Evolutionary conservation across 2,888 invertebrate genomes (phyloP).

Genomic region (Drosophila vallismaia): DNA sequence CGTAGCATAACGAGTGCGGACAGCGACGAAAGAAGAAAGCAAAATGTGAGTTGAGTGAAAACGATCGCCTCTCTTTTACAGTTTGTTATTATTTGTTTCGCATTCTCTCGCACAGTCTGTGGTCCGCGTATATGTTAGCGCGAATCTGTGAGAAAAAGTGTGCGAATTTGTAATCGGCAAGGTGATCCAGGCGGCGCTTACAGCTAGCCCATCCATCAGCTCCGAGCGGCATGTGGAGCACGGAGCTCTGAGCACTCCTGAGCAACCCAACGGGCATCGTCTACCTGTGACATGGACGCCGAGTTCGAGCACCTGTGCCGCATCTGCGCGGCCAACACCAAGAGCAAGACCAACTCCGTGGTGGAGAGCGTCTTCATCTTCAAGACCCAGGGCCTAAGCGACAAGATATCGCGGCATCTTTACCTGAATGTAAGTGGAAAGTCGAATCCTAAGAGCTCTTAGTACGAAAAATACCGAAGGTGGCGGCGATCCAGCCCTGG

Average conservation of each 20-base stretch:
- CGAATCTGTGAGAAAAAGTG: conserved; percentile 55
- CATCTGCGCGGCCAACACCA: conserved; percentile 80
- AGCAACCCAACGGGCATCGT: too few species aligned
- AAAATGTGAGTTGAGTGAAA: conserved; percentile 34
- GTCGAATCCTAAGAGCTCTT: neutral
- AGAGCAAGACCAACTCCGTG: conserved; percentile 75
- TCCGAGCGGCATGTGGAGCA: conserved; percentile 8
- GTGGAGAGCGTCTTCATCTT: conserved; percentile 81
- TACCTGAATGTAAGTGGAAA: conserved; percentile 73
- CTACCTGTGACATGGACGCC: conserved; percentile 63
- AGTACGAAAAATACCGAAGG: conserved; percentile 17
- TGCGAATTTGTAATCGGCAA: conserved; percentile 12
- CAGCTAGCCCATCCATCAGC: neutral
- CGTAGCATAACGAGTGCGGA: conserved; percentile 39
- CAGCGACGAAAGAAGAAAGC: conserved; percentile 40
- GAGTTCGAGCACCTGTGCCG: conserved; percentile 80
- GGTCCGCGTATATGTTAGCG: conserved; percentile 43
- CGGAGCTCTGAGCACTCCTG: conserved; percentile 8
- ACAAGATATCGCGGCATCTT: conserved; percentile 76
- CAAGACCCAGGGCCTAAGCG: conserved; percentile 76
- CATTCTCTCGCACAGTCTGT: conserved; percentile 42
- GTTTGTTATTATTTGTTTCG: conserved; percentile 57
- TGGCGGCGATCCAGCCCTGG: conserved; percentile 19
- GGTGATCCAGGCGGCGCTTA: neutral
- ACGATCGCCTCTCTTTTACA: conserved; percentile 26